Conservation (phyloP, 2,888 invertebrate genomes). For the Sinelater perroti region DNA sequence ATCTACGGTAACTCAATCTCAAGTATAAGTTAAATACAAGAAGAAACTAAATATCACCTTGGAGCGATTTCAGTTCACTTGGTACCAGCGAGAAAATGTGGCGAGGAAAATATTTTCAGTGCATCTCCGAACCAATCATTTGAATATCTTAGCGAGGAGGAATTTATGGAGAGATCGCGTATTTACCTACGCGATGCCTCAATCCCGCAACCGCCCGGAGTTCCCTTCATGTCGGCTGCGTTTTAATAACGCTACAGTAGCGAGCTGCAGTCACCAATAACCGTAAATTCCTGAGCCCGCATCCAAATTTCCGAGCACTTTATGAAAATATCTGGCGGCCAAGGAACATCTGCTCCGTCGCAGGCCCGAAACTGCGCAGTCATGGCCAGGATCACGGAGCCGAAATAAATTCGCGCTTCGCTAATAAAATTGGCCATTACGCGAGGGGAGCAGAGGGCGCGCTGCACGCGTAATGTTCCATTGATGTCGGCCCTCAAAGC, state of each 20-base stretch:
- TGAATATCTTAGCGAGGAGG: no score
- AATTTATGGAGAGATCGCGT: no score
- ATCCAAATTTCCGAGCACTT: conserved; percentile 30
- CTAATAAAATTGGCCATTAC: conserved; percentile 38
- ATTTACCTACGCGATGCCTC: no score
- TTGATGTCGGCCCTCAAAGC: conserved; percentile 35
- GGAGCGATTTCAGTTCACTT: no score
- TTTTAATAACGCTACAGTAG: not conserved
- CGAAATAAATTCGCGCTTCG: conserved; percentile 32
- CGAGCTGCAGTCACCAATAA: conserved; percentile 12
- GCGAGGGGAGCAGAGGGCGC: conserved; percentile 28
- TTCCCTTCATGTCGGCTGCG: not conserved
- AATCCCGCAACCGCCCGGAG: no score
- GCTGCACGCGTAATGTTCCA: conserved; percentile 33
- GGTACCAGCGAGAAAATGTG: no score
- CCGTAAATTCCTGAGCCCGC: conserved; percentile 22
- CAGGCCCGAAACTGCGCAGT: conserved; percentile 25
- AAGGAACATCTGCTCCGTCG: conserved; percentile 36
- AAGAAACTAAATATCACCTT: no score
- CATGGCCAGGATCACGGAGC: conserved; percentile 32
- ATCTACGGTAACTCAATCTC: no score
- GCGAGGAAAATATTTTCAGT: no score
- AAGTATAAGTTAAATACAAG: no score
- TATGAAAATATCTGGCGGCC: conserved; percentile 34
- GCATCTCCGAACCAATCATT: no score